Base-by-base conservation (phyloP, 2,888 invertebrate genomes). In the Dione juno region DNA sequence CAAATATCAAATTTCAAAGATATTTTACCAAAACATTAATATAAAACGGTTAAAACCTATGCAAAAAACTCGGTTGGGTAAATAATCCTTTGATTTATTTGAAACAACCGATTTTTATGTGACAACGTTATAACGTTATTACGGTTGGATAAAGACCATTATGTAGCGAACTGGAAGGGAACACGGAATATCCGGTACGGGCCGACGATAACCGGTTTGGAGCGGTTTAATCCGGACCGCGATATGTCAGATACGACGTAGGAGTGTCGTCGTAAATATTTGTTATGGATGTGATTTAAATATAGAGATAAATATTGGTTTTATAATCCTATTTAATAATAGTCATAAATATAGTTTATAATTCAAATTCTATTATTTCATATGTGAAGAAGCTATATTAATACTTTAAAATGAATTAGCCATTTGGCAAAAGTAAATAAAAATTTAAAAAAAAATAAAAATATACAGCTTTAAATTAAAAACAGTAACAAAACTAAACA, bases 211-310 rank as follows among this genome's bases (percentile, higher is more conserved):
- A 79, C 81, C 78, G 77, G 81, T 76, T 80, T 72, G 75, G 77
- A 70, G 77, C 77, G 79, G 80, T 78, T 80, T 79, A 79, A 81
- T 80, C 84, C 79, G 78, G 77, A 67, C 75, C 75, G 77, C 76
- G 78, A 77, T 77, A 73, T 76, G 78, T 79, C 76, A 77, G 82
- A 79, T 83, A 81, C 28, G 37, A 35, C 41, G 45, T 43, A 28
- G 8, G 50, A 16, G 67, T 53, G 21, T n/a, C n/a, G 43, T 43
- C 53, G 53, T 68, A 61, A 61, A 63, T 68, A 68, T 63, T 52
- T 16, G 52, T 35, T 45, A 1, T 13, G 28, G 43, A 41, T 28
- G 37, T 41, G 52, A 28, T 68, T 48, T 63, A 57, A 63, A 50
- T 50, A 19, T 48, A 50, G 19, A 16, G 13, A 35, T 19, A 37